Evolutionary conservation across 2,888 invertebrate genomes (phyloP).

Genomic region (Heliconius erato): DNA sequence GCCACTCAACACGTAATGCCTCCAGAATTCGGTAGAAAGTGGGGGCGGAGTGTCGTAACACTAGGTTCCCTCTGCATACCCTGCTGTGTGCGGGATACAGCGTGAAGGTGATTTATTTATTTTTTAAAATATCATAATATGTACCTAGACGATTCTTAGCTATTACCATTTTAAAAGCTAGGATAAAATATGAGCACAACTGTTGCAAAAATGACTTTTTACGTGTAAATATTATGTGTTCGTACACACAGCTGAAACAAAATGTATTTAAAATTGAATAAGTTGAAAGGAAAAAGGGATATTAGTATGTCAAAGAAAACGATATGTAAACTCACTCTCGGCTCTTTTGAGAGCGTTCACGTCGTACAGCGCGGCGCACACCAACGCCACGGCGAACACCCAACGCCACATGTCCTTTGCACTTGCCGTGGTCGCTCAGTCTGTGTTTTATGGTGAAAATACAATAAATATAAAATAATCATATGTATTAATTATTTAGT

Average conservation of each 20-base stretch:
- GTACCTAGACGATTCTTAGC: too few relatives aligned
- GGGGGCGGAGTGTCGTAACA: too few relatives aligned
- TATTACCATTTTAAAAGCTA: too few relatives aligned
- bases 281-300: neutral
- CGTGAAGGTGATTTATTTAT: too few relatives aligned
- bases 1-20: too few relatives aligned
- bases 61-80: too few relatives aligned
- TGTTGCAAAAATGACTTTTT: neutral
- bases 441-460: neutral
- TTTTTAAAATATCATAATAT: too few relatives aligned
- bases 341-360: conserved; percentile 59
- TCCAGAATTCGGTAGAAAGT: too few relatives aligned
- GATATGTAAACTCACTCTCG: conserved; percentile 60
- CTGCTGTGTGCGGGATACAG: too few relatives aligned
- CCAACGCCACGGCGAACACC: conserved; percentile 56
- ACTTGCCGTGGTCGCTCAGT: neutral
- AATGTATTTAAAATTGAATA: neutral
- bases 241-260: neutral
- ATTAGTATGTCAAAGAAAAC: conserved; percentile 4
- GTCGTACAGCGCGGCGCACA: conserved; percentile 57
- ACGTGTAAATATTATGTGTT: neutral
- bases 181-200: too few relatives aligned
- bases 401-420: conserved; percentile 50
- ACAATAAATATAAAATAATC: neutral
- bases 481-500: neutral